Evolutionary conservation across 2,888 invertebrate genomes (phyloP), one percentile per base, ranked within the genome.

Genomic region (Glaucopsyche alexis): DNA sequence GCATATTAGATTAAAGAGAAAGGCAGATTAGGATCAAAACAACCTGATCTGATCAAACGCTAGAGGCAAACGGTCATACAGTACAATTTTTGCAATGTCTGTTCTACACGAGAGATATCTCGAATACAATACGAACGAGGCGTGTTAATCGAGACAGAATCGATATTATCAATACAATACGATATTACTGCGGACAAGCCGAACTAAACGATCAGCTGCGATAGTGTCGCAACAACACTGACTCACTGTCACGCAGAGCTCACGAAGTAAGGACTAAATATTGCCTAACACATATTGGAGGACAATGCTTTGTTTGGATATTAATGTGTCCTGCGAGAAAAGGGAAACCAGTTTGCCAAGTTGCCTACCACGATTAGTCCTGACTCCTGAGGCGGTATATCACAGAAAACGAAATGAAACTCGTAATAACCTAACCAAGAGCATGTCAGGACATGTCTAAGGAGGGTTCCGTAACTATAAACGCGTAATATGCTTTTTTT

Each of bases 1-100:
- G 47, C 11, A 47, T 47, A 47, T 60, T 60, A 60, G 60, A 29
- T 60, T 60, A 60, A 60, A 60, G 60, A 60, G 60, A 60, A 60
- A 60, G 60, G 60, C 14, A 60, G 60, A 60, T 60, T 60, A 60
- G 29, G 29, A 60, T 60, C 60, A 60, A 19, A 55, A 55, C 11
- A 16, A 19, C 55, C 55, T 5, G 55, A 55, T 60, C 60, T 29
- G 29, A 60, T 38, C 60, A 19, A 7, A 60, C 29, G 13, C 60
- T 13, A 13, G 60, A 29, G 60, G 29, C 29, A 29, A 29, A 60
- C 2, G 13, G 13, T 16, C 29, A 60, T 13, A 60, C 55, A 19
- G 19, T 55, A 55, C 60, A 60, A 13, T 29, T 29, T 38, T 60
- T 13, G 29, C 60, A 14, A 9, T 19, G 13, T 60, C 19, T 6